These are phyloP conservation scores for Lycorma delicatula DNA, from an alignment of 1,140 invertebrate species.

Conservation along the genomic window DNA sequence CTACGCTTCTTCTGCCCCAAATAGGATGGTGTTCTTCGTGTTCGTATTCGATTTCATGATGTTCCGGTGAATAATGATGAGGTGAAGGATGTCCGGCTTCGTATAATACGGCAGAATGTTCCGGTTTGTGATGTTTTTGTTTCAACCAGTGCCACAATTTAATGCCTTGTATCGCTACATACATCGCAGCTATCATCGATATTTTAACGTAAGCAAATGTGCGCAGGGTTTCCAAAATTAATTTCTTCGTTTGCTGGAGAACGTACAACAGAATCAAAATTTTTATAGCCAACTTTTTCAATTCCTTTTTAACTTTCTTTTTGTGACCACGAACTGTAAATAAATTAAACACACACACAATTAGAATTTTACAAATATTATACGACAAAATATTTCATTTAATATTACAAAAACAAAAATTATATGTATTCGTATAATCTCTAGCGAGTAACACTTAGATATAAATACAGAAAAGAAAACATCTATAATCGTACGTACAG, in stretches of 20 bases:
- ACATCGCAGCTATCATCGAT: conserved; percentile 6
- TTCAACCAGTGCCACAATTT: conserved; percentile 29
- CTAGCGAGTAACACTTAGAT: no score
- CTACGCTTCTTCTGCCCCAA: conserved; percentile 17
- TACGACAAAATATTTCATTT: no score
- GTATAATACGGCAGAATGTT: conserved; percentile 28
- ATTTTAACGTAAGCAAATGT: conserved; percentile 8
- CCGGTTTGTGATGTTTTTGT: conserved; percentile 23
- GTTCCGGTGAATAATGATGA: conserved; percentile 29
- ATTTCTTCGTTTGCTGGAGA: neutral
- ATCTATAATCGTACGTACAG: no score
- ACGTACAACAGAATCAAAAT: conserved; percentile 13
- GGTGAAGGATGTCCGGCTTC: conserved; percentile 29
- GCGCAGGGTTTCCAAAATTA: conserved; percentile 6
- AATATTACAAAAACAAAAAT: no score
- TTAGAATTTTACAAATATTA: no score
- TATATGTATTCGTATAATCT: no score
- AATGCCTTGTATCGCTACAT: conserved; percentile 1
- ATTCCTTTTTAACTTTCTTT: conserved; percentile 8
- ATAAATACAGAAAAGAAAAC: no score
- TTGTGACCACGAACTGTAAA: conserved; percentile 5
- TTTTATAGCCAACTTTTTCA: conserved; percentile 12
- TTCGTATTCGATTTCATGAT: conserved; percentile 24
- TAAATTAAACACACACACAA: no score
- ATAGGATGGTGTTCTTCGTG: conserved; percentile 23